These are phyloP conservation scores for Luperina testacea DNA, from an alignment of 2,888 invertebrate species.

Conservation along the genomic window DNA sequence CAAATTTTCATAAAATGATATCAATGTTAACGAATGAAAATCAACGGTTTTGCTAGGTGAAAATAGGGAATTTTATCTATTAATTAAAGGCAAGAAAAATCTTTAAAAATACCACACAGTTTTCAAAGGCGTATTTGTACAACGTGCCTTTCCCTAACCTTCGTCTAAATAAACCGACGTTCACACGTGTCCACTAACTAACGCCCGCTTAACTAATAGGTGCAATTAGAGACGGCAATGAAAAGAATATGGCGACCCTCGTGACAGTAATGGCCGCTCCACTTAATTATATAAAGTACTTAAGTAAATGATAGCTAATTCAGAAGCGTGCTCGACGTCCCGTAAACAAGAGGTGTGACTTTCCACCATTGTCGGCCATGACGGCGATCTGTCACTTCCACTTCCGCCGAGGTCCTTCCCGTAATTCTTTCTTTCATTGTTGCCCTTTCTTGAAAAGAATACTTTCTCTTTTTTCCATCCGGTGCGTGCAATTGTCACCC, in stretches of 20 bases:
- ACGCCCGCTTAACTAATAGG: constrained; percentile 71
- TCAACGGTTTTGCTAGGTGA: neutral
- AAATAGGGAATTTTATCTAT: neutral
- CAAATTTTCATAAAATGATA: neutral
- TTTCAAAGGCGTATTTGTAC: constrained; percentile 1
- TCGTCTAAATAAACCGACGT: constrained; percentile 53
- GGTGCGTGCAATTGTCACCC: constrained; percentile 88
- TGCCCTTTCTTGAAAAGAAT: constrained; percentile 88
- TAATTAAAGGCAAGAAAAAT: neutral
- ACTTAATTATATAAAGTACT: constrained; percentile 90
- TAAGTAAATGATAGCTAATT: constrained; percentile 90
- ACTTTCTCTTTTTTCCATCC: constrained; percentile 81
- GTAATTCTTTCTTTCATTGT: constrained; percentile 86
- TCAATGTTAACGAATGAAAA: neutral
- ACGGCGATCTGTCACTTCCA: constrained; percentile 89
- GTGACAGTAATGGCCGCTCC: constrained; percentile 83
- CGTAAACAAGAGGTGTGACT: constrained; percentile 90
- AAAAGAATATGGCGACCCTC: constrained; percentile 85
- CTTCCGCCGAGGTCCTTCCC: constrained; percentile 83
- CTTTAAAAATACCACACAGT: neutral
- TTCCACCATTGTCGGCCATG: constrained; percentile 82
- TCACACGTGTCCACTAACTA: constrained; percentile 57
- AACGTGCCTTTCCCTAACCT: constrained; percentile 15
- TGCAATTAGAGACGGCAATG: constrained; percentile 80
- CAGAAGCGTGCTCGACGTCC: constrained; percentile 78